Conservation (phyloP, 2,888 invertebrate genomes). For the Luperina nickerlii region DNA sequence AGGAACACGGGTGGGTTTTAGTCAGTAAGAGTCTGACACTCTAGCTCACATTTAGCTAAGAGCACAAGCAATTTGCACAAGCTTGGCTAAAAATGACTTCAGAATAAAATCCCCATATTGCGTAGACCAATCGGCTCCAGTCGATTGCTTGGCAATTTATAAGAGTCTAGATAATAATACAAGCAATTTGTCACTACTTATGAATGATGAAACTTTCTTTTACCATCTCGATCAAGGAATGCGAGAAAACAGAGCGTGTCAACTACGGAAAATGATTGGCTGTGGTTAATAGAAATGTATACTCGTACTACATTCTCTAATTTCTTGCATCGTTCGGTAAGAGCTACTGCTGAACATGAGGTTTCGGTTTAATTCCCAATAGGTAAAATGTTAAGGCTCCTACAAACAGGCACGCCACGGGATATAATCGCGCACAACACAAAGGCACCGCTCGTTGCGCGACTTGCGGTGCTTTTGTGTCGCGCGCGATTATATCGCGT, state of each 20-base stretch:
- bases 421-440: too few relatives aligned
- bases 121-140: conserved; percentile 11
- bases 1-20: too few relatives aligned
- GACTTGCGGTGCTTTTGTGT: too few relatives aligned
- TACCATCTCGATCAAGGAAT: conserved; percentile 46
- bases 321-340: not conserved
- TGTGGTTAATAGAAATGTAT: conserved; percentile 8
- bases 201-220: conserved; percentile 54
- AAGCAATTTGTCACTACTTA: conserved; percentile 50
- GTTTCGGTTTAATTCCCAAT: not conserved
- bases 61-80: not conserved
- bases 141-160: conserved; percentile 35
- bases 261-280: conserved; percentile 45
- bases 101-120: not conserved
- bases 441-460: too few relatives aligned
- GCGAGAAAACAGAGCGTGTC: conserved; percentile 59
- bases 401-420: too few relatives aligned
- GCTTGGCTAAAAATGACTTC: not conserved
- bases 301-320: not conserved
- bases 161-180: conserved; percentile 33
- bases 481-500: too few relatives aligned
- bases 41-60: not conserved
- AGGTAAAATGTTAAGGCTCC: too few relatives aligned
- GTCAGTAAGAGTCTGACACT: too few relatives aligned
- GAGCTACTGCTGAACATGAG: not conserved